Evolutionary conservation across 2,113 vertebrate species (phyloP).

Genomic region (Glaucomys volans): DNA sequence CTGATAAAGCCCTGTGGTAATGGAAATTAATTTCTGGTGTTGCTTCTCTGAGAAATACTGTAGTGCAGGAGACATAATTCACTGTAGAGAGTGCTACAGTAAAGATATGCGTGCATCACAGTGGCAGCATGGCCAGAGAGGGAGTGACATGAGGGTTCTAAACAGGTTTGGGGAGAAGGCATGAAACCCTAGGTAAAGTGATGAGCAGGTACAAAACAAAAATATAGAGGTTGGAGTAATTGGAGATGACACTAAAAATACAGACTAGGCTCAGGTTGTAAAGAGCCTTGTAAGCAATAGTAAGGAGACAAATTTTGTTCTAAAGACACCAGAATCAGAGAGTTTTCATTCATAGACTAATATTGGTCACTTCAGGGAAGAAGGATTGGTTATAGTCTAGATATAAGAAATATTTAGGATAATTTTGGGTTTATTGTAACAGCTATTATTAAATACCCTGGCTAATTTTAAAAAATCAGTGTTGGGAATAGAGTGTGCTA

Average conservation of each 20-base stretch:
- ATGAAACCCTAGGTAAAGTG: not conserved
- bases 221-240: not conserved
- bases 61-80: not conserved
- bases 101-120: not conserved
- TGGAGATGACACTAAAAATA: slow-evolving; percentile 31
- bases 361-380: not conserved
- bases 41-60: not conserved
- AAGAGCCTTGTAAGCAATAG: not conserved
- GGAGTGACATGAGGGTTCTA: not conserved
- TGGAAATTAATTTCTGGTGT: not conserved
- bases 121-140: not conserved
- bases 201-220: not conserved
- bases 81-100: too few relatives aligned
- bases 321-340: not conserved
- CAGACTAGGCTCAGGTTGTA: not conserved
- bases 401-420: not conserved
- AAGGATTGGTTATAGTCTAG: not conserved
- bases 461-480: not conserved
- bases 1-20: not conserved
- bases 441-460: not conserved
- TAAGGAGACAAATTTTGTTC: not conserved
- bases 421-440: not conserved
- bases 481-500: not conserved
- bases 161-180: not conserved
- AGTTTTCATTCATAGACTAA: not conserved